Evolutionary conservation across 2,797 vertebrate species (phyloP).

Genomic region (Etheostoma perlongum): DNA sequence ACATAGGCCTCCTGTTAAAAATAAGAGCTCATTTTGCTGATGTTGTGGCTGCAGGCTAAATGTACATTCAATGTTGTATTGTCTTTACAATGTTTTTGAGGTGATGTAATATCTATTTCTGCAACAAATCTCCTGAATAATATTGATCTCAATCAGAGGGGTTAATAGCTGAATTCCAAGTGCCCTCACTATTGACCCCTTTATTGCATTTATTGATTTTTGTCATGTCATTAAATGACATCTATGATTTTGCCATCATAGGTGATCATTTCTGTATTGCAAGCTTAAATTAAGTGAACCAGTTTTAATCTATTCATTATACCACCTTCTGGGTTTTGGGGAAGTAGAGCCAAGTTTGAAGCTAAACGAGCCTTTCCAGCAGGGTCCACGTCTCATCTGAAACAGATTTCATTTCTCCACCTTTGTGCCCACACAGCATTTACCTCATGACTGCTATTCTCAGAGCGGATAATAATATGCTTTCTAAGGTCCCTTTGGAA

Average conservation of each 20-base stretch:
- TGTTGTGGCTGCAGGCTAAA: slow-evolving; percentile 32
- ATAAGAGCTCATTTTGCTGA: slow-evolving; percentile 14
- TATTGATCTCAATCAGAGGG: slow-evolving; percentile 26
- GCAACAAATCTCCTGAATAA: slow-evolving; percentile 20
- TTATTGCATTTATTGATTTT: slow-evolving; percentile 74
- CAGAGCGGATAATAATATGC: slow-evolving; percentile 68
- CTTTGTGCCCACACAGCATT: slow-evolving; percentile 49
- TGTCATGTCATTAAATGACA: not conserved
- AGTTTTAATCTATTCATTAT: slow-evolving; percentile 10
- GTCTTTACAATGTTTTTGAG: slow-evolving; percentile 6
- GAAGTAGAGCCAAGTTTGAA: slow-evolving; percentile 24
- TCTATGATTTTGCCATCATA: slow-evolving; percentile 7
- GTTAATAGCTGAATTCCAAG: slow-evolving; percentile 51
- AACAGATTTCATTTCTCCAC: slow-evolving; percentile 45
- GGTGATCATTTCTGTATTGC: slow-evolving; percentile 43
- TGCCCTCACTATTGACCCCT: slow-evolving; percentile 55
- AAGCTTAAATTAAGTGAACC: not conserved
- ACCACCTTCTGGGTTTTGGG: slow-evolving; percentile 5
- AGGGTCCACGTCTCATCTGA: slow-evolving; percentile 49
- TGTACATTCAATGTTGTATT: slow-evolving; percentile 3
- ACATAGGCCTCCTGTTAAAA: slow-evolving; percentile 4
- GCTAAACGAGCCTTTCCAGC: slow-evolving; percentile 2
- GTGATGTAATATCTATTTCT: slow-evolving; percentile 7
- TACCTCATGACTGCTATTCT: slow-evolving; percentile 58
- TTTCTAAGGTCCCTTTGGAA: slow-evolving; percentile 69